A percentile compares a stretch with the other conserved stretches of the same genome.
Conservation (phyloP, 2,888 invertebrate species). For the Nebria brevicollis region DNA sequence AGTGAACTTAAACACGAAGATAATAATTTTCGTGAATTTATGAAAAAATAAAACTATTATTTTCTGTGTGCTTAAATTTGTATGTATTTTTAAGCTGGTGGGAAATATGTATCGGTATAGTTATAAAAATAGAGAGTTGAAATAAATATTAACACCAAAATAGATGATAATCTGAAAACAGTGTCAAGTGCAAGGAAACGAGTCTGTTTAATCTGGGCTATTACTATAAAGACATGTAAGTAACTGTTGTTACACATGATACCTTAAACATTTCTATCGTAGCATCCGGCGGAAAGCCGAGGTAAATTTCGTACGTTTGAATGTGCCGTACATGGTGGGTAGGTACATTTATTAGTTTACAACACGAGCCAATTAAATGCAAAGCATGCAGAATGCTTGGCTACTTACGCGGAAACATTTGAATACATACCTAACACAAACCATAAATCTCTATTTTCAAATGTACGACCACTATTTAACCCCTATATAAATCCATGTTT, state of each 20-base stretch:
- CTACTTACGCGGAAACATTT: neutral
- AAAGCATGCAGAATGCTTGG: neutral
- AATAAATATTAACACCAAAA: too few species aligned
- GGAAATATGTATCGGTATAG: too few species aligned
- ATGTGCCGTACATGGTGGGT: neutral
- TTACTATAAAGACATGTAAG: neutral
- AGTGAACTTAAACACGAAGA: too few species aligned
- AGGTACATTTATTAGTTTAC: neutral
- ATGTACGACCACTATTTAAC: neutral
- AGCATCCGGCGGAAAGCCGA: neutral
- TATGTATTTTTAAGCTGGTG: too few species aligned
- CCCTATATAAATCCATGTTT: neutral
- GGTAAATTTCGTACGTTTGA: neutral
- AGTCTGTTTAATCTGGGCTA: neutral
- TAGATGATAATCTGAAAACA: neutral
- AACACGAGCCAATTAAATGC: neutral
- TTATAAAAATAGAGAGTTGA: too few species aligned
- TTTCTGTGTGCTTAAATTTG: too few species aligned
- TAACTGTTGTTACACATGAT: neutral
- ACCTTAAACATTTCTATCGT: neutral
- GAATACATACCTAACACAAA: neutral
- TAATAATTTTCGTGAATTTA: too few species aligned
- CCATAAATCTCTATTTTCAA: neutral
- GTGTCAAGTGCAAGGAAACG: neutral
- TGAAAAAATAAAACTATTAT: too few species aligned